Evolutionary conservation across 1,140 invertebrate species (phyloP), one percentile per base, ranked within the genome.

Genomic region (Triops longicaudatus): DNA sequence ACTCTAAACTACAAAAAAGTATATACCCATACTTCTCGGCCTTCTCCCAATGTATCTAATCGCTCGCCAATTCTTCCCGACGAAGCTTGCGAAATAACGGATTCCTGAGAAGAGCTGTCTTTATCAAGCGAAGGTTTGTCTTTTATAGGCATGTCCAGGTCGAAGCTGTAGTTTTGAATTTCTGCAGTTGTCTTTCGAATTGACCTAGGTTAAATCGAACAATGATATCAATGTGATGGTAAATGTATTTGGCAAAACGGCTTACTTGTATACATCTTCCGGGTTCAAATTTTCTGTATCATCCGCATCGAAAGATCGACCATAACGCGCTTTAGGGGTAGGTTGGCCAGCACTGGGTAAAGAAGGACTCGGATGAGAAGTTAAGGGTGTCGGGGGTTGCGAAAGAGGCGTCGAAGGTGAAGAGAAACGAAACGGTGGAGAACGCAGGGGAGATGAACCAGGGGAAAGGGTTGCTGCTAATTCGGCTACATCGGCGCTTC

Each of bases 181-280:
- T 98, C 95, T 26, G 93, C 93, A 2, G 95, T 95, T 63, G 95
- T 97, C 82, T 92, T 91, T 77, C 93, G 88, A 75, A 98, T 89
- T 77, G 93, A 94, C 82, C 91, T 91, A 82, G 91, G 91, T 78
- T 63, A 37, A 77, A n/a, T 41, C 12, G 41, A 14, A 1, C 26
- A 14, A 76, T 76, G 22, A 76, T 74, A 73, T 31, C 74, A 75
- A 17, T 26, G 0, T 14, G 22, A 43, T 6, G 7, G 0, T 71
- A 1, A 17, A 37, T 76, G 73, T 75, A n/a, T 27, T 44, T 28
- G 10, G 9, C n/a, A 9, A 31, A 75, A 77, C 22, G 22, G 80
- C 81, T 76, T 80, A 81, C 81, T 79, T 86, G 80, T 84, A 86
- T 72, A 97, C 91, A 83, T 97, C 95, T 83, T 96, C 93, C 22